Evolutionary conservation across 2,888 invertebrate species (phyloP).

Genomic region (Noctua janthe): DNA sequence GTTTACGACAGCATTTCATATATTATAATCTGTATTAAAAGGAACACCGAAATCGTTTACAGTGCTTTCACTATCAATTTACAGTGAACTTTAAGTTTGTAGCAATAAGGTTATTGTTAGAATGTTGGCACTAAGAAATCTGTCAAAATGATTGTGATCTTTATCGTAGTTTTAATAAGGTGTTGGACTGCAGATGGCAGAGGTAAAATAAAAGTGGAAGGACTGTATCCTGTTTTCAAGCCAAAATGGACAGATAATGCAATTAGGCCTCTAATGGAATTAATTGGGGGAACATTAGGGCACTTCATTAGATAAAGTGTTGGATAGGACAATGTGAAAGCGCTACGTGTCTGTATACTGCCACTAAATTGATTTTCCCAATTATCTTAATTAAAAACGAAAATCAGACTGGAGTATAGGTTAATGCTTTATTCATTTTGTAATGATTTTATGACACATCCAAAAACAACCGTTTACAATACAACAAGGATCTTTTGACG

Average conservation of each 20-base stretch:
- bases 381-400: conserved; percentile 43
- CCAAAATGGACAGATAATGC: conserved; percentile 63
- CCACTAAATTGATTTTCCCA: conserved; percentile 40
- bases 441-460: not conserved
- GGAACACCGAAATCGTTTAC: conserved; percentile 43
- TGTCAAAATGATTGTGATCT: not conserved
- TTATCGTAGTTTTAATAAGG: not conserved
- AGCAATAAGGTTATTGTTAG: not conserved
- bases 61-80: not conserved
- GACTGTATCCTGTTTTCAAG: conserved; percentile 54
- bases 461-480: not conserved
- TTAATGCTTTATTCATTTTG: not conserved
- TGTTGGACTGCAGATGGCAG: not conserved
- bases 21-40: conserved; percentile 57
- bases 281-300: conserved; percentile 64
- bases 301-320: conserved; percentile 64
- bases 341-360: conserved; percentile 6
- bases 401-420: not conserved
- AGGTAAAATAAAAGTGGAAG: not conserved
- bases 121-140: not conserved
- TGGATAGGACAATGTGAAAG: conserved; percentile 54
- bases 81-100: not conserved
- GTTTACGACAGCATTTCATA: conserved; percentile 48
- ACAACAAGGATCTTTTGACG: not conserved
- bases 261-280: conserved; percentile 66